Conservation (phyloP, 2,113 vertebrate species). For the Thamnophis sirtalis region DNA sequence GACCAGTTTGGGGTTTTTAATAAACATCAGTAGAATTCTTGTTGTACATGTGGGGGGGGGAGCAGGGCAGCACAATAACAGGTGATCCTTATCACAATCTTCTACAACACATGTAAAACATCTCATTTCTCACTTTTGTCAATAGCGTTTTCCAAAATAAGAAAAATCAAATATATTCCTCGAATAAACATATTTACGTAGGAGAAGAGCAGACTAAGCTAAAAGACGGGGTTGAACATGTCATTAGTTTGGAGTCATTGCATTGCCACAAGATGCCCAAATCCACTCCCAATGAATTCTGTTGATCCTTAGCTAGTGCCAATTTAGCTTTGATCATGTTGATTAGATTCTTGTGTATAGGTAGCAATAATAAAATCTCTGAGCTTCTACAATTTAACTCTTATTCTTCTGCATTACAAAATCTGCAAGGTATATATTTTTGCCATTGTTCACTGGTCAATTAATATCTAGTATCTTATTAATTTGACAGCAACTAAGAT, state of each 20-base stretch:
- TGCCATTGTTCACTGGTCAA: background rate
- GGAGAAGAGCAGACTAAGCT: background rate
- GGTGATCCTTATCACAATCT: background rate
- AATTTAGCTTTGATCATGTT: no score
- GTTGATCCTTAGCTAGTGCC: no score
- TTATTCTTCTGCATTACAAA: background rate
- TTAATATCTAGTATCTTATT: background rate
- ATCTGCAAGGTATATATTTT: background rate
- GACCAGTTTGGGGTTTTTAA: background rate
- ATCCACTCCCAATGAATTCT: no score
- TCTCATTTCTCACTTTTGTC: background rate
- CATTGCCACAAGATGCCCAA: background rate
- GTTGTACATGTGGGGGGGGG: background rate
- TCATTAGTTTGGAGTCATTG: background rate
- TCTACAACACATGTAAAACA: background rate
- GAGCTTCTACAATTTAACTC: background rate
- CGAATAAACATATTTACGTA: background rate
- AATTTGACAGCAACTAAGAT: background rate
- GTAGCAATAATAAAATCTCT: no score
- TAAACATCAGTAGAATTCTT: background rate
- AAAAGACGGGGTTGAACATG: background rate
- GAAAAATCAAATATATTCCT: background rate
- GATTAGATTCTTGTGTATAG: no score
- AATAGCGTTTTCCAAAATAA: background rate
- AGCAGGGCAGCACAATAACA: background rate